phyloP scores from a whole-genome alignment of 2,797 vertebrate genomes.

The Vireo griseus region DNA sequence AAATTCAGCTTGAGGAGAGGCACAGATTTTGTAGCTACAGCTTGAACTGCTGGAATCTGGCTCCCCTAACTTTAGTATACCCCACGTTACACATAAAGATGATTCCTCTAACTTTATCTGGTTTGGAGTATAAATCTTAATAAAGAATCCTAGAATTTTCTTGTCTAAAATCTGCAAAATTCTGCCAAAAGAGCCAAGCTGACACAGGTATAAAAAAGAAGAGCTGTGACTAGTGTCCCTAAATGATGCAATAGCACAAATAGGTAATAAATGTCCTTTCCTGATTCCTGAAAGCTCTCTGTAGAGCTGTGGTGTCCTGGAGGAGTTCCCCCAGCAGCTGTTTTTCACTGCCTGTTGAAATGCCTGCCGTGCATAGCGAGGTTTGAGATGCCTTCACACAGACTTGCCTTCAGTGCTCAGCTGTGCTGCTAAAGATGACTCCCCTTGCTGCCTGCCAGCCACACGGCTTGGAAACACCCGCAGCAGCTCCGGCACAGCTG shows the following conservation, averaged over 20 bases:
- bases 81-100: fast-evolving
- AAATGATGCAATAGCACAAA: not conserved
- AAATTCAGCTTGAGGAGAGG: not conserved
- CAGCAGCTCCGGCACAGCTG: not conserved
- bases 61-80: not conserved
- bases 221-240: not conserved
- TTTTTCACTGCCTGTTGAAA: not conserved
- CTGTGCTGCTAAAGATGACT: not conserved
- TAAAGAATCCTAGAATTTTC: not conserved
- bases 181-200: not conserved
- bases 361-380: not conserved
- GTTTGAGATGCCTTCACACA: not conserved
- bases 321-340: not conserved
- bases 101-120: not conserved
- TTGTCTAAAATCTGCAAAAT: not conserved
- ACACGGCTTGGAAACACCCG: not conserved
- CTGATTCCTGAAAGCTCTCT: not conserved
- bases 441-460: not conserved
- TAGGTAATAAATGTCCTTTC: not conserved
- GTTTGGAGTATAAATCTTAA: not conserved
- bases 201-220: not conserved
- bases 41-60: not conserved
- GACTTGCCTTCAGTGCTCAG: not conserved
- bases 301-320: not conserved
- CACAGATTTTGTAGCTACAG: not conserved